These are phyloP conservation scores for Eulemur coronatus DNA, from an alignment of 2,797 vertebrate species.

Conservation along the genomic window DNA sequence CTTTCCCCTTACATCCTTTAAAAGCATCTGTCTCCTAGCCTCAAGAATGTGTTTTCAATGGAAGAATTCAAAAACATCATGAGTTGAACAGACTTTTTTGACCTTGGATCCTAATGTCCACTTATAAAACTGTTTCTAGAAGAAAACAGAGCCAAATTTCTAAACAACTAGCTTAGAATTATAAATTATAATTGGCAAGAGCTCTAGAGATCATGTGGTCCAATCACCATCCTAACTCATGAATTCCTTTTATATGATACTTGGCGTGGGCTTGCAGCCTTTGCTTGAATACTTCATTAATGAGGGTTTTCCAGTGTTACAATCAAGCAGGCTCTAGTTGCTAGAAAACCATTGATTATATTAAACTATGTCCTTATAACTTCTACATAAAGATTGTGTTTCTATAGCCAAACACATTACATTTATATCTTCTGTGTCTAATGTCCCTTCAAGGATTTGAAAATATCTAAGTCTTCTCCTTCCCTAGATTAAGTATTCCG, in stretches of 20 bases:
- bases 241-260: neutral
- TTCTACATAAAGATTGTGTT: neutral
- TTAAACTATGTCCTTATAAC: neutral
- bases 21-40: neutral
- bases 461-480: neutral
- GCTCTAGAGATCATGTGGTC: neutral
- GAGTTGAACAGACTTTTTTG: neutral
- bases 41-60: neutral
- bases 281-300: neutral
- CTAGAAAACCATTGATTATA: neutral
- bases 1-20: neutral
- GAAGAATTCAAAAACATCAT: neutral
- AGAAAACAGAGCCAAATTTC: neutral
- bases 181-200: neutral
- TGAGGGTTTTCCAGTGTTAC: neutral
- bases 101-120: neutral
- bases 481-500: neutral
- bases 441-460: neutral
- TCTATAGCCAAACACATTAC: neutral
- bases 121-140: neutral
- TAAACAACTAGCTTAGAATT: neutral
- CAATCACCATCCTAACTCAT: neutral
- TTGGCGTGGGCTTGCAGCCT: neutral
- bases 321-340: neutral
- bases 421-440: neutral